A percentile compares a stretch with the other conserved stretches of the same genome.
Conservation (phyloP, 2,888 invertebrate genomes). For the Temnothorax rugatulus region DNA sequence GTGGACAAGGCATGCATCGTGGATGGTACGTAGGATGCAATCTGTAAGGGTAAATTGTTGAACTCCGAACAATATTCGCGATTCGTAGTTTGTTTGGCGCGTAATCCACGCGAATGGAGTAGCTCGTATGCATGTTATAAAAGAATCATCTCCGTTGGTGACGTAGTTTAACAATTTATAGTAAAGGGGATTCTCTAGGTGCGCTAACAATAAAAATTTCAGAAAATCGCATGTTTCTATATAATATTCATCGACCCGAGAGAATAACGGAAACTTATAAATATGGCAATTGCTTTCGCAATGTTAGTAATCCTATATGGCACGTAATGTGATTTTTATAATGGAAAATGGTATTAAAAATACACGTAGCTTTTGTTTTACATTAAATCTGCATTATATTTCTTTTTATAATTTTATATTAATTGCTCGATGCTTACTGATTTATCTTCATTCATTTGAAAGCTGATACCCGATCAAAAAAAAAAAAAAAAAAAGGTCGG, state of each 20-base stretch:
- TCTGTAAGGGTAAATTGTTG: slow-evolving; percentile 1
- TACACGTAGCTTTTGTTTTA: neutral
- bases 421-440: neutral
- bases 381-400: neutral
- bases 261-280: neutral
- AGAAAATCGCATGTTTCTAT: neutral
- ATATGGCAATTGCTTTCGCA: neutral
- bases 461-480: neutral
- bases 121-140: slow-evolving; percentile 6
- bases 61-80: slow-evolving; percentile 23
- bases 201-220: neutral
- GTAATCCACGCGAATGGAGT: slow-evolving; percentile 9
- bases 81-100: slow-evolving; percentile 39
- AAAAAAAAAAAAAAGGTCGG: neutral
- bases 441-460: neutral
- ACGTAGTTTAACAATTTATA: neutral
- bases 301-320: neutral
- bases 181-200: neutral
- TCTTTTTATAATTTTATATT: neutral
- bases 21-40: neutral
- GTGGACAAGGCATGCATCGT: neutral
- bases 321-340: neutral
- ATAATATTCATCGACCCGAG: neutral
- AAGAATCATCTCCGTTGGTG: neutral
- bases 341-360: neutral